These are phyloP conservation scores for Oscheius sp. DNA, from an alignment of 1,140 invertebrate genomes.

Conservation along the genomic window DNA sequence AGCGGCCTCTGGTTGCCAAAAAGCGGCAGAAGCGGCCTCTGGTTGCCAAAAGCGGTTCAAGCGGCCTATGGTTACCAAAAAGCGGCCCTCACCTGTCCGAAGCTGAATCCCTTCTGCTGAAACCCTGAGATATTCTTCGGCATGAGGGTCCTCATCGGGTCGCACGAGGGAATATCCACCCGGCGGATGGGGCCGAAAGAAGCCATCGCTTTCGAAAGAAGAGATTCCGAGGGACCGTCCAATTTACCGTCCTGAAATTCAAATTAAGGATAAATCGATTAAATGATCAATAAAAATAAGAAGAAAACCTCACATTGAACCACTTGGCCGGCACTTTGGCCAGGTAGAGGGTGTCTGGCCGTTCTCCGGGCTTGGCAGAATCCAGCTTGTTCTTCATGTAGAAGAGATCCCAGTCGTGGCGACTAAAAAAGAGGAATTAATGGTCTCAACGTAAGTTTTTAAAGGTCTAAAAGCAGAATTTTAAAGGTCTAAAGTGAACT, in stretches of 20 bases:
- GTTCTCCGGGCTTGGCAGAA: constrained; percentile 9
- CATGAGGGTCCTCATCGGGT: constrained; percentile 23
- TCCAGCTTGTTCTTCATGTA: constrained; percentile 28
- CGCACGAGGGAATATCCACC: constrained; percentile 29
- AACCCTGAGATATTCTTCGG: constrained; percentile 15
- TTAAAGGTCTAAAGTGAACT: neutral
- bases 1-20: no score
- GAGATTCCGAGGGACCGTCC: constrained; percentile 11
- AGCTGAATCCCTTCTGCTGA: constrained; percentile 27
- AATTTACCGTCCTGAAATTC: constrained; percentile 22
- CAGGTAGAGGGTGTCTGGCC: constrained; percentile 31
- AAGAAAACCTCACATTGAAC: constrained; percentile 19
- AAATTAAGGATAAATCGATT: neutral
- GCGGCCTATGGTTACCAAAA: no score
- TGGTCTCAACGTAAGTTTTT: no score
- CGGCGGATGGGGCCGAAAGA: constrained; percentile 3
- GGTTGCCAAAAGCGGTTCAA: no score
- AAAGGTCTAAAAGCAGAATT: neutral
- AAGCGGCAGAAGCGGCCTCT: no score
- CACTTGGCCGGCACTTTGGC: constrained; percentile 32
- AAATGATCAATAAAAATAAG: neutral
- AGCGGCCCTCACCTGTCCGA: constrained; percentile 27
- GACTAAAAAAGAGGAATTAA: neutral
- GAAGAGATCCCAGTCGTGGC: constrained; percentile 31
- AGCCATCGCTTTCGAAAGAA: constrained; percentile 13